Conservation (phyloP, 2,797 vertebrate genomes). For the Oryzias sinensis region DNA sequence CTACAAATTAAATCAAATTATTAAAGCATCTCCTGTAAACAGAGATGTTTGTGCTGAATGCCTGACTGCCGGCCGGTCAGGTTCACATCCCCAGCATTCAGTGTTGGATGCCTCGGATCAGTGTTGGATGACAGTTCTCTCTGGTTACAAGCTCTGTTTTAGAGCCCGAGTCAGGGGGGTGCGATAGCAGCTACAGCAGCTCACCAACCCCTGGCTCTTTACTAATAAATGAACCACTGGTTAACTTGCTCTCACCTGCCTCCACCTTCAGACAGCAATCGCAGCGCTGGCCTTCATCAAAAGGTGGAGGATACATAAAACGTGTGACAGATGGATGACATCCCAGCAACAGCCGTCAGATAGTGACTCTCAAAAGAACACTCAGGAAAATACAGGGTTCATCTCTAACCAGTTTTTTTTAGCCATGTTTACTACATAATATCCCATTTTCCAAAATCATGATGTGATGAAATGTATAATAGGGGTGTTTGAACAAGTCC, state of each 20-base stretch:
- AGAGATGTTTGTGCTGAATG: too few relatives aligned
- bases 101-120: slow-evolving; percentile 43
- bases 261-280: neutral
- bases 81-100: slow-evolving; percentile 23
- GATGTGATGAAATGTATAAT: too few relatives aligned
- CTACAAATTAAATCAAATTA: too few relatives aligned
- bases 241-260: slow-evolving; percentile 46
- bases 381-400: neutral
- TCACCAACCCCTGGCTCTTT: slow-evolving; percentile 66
- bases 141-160: slow-evolving; percentile 71
- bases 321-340: neutral
- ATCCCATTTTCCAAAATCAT: too few relatives aligned
- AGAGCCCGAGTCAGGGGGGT: slow-evolving; percentile 33
- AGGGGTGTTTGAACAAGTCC: too few relatives aligned
- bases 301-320: too few relatives aligned
- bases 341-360: neutral
- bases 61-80: slow-evolving; percentile 12
- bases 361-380: neutral
- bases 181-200: slow-evolving; percentile 20
- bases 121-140: slow-evolving; percentile 53
- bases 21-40: too few relatives aligned
- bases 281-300: too few relatives aligned
- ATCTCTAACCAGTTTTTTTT: too few relatives aligned
- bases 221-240: slow-evolving; percentile 77
- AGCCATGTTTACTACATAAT: too few relatives aligned